phyloP scores from a whole-genome alignment of 2,888 invertebrate genomes.

The Nymphalis polychloros region DNA sequence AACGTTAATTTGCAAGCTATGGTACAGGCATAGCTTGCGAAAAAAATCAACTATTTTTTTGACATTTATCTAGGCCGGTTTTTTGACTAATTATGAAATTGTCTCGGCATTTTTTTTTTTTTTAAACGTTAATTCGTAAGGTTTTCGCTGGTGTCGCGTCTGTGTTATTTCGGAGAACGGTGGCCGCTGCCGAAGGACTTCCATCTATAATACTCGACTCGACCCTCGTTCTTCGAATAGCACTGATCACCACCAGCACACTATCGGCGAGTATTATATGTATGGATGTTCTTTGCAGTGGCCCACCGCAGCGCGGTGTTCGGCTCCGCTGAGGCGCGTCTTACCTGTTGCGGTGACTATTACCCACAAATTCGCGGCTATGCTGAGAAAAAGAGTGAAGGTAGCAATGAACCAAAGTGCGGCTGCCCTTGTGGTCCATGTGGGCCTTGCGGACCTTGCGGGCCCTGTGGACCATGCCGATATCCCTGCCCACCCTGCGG shows the following conservation, averaged over 20 bases:
- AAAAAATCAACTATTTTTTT: too few relatives aligned
- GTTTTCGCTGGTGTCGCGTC: conserved; percentile 51
- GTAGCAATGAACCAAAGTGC: conserved; percentile 41
- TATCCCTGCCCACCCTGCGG: conserved; percentile 42
- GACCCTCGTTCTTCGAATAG: conserved; percentile 69
- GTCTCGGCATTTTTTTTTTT: too few relatives aligned
- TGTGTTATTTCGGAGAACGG: conserved; percentile 75
- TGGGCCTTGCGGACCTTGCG: conserved; percentile 49
- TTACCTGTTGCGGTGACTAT: conserved; percentile 55
- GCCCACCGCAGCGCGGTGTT: conserved; percentile 43
- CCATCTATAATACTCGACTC: conserved; percentile 72
- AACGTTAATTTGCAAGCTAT: too few relatives aligned
- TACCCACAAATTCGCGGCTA: conserved; percentile 44
- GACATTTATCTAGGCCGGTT: neutral
- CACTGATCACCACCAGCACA: conserved; percentile 57
- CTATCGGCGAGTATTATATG: conserved; percentile 66
- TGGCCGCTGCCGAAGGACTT: conserved; percentile 62
- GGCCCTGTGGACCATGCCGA: conserved; percentile 46
- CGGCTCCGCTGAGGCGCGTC: conserved; percentile 42
- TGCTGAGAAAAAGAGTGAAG: conserved; percentile 54
- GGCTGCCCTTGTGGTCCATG: conserved; percentile 45
- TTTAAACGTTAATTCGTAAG: neutral
- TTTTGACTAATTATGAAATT: neutral
- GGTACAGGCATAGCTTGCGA: too few relatives aligned
- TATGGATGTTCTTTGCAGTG: conserved; percentile 73